A percentile compares a stretch with the other conserved stretches of the same genome.
phyloP scores from a whole-genome alignment of 2,888 invertebrate species.

The Brachynemurus nebulosus region DNA sequence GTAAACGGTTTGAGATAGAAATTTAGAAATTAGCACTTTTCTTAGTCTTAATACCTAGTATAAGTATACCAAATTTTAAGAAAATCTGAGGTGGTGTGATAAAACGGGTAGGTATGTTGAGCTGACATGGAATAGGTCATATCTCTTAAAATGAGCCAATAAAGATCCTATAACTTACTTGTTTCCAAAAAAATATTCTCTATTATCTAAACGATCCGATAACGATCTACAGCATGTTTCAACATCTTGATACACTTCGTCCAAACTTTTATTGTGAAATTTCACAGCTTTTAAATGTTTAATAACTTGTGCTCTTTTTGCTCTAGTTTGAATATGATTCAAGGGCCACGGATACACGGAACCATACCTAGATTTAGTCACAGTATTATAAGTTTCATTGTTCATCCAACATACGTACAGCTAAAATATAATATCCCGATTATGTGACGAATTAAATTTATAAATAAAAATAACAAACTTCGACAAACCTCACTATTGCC shows the following conservation, averaged over 20 bases:
- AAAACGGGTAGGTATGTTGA: too few relatives aligned
- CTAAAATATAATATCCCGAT: slow-evolving; percentile 38
- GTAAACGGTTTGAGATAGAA: too few relatives aligned
- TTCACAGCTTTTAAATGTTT: slow-evolving; percentile 62
- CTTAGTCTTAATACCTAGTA: too few relatives aligned
- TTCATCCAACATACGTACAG: slow-evolving; percentile 82
- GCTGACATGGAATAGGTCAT: too few relatives aligned
- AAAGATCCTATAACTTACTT: slow-evolving; percentile 40
- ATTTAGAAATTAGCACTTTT: too few relatives aligned
- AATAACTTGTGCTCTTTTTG: slow-evolving; percentile 54
- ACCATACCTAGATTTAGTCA: slow-evolving; percentile 75
- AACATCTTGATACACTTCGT: slow-evolving; percentile 64
- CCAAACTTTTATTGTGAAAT: slow-evolving; percentile 67
- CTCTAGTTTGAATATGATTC: slow-evolving; percentile 63
- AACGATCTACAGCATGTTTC: slow-evolving; percentile 79
- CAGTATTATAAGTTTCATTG: slow-evolving; percentile 58
- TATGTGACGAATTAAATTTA: slow-evolving; percentile 9
- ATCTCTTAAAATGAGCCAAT: too few relatives aligned
- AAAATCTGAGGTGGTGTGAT: too few relatives aligned
- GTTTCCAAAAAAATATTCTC: slow-evolving; percentile 69
- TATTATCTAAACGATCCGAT: slow-evolving; percentile 67
- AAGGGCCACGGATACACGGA: slow-evolving; percentile 91
- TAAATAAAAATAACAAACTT: too few relatives aligned
- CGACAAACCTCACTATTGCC: slow-evolving; percentile 73
- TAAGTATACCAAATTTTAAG: too few relatives aligned